Evolutionary conservation across 2,797 vertebrate species (phyloP), one percentile per base, ranked within the genome.

Genomic region (Enteromius argenteus): DNA sequence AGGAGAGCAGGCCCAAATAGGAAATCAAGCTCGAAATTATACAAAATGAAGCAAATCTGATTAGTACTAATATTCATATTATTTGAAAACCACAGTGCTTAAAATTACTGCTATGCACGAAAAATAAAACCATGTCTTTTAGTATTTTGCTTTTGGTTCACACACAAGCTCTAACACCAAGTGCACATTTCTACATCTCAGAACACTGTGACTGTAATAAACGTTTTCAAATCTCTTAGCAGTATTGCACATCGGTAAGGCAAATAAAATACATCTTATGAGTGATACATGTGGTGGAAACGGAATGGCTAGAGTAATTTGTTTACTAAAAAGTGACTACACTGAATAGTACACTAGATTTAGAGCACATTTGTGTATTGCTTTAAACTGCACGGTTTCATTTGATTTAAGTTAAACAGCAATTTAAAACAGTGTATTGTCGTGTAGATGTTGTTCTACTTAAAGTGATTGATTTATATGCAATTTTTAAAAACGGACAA

Each of bases 191-290:
- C 53, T 42, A 71, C 46, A 64, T 44, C 74, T 77, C 80, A 27
- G 56, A 56, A 73, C 51, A 76, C 32, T 9, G 80, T 74, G 53
- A 74, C 46, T 37, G 49, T 69, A 53, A 66, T 72, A 49, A 74
- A 79, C 32, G 64, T 67, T 53, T 73, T 79, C 17, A 84, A 72
- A 72, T 81, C 81, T 86, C 84, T 75, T 66, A 17, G 53, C 71
- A 72, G 85, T 79, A 85, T 86, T 89, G 86, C 83, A 89, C 86
- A 83, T 87, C 42, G 53, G 86, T 87, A 89, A 92, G 73, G 89
- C 80, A 89, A 85, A 86, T 78, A 37, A 15, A 81, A 82, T n/a
- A 84, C 74, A 80, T 85, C 85, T 51, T 84, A 23, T 79, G 72
- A 60, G 74, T 75, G 56, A 15, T 80, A 88, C 30, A 85, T 73